A percentile compares a stretch with the other conserved stretches of the same genome.
Conservation (phyloP, 2,888 invertebrate species). For the Xestia xanthographa region DNA sequence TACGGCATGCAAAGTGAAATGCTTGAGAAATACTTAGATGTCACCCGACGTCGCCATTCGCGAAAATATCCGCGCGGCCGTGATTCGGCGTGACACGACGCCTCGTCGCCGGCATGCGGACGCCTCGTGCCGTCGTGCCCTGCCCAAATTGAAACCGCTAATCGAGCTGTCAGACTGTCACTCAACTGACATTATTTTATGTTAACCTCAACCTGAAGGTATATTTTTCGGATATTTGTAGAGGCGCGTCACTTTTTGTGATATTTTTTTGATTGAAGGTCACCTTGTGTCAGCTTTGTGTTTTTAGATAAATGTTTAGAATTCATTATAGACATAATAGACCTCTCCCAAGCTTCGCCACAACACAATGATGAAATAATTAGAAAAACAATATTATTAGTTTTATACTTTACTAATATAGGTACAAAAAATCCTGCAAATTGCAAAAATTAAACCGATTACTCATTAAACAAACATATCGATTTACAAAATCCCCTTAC, state of each 20-base stretch:
- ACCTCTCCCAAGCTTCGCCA: not conserved
- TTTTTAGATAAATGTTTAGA: not conserved
- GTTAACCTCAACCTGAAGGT: conserved; percentile 43
- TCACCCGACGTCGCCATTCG: conserved; percentile 16
- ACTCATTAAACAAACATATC: conserved; percentile 13
- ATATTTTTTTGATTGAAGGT: conserved; percentile 16
- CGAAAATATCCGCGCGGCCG: conserved; percentile 27
- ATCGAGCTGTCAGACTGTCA: conserved; percentile 70
- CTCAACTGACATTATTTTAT: conserved; percentile 58
- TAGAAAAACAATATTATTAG: not conserved
- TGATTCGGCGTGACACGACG: conserved; percentile 52
- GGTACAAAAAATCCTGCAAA: not conserved
- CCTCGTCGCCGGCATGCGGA: conserved; percentile 35
- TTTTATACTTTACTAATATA: not conserved
- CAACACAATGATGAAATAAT: not conserved
- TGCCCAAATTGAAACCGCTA: conserved; percentile 69
- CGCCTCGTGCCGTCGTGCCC: conserved; percentile 45
- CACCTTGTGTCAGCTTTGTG: not conserved
- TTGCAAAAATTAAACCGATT: not conserved
- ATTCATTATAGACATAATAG: not conserved
- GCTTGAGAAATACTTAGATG: conserved; percentile 41
- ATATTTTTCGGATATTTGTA: conserved; percentile 65
- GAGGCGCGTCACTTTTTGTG: conserved; percentile 40
- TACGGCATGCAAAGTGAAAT: conserved; percentile 34
- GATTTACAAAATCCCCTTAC: conserved; percentile 30